phyloP scores from a whole-genome alignment of 2,113 vertebrate genomes.

The Mandrillus leucophaeus region DNA sequence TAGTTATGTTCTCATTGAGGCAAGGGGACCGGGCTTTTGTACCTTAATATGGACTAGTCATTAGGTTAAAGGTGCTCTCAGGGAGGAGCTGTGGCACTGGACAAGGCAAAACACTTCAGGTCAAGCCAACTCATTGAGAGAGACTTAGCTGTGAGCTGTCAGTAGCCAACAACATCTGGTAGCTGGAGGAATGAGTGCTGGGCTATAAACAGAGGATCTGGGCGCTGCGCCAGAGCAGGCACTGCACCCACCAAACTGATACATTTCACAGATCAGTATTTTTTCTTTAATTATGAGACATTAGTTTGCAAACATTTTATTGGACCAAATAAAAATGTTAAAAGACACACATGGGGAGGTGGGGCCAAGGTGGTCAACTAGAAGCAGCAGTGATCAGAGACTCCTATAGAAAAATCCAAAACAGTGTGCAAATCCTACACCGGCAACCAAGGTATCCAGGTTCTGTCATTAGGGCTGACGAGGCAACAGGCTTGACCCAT shows the following conservation, averaged over 20 bases:
- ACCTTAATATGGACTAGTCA: neutral
- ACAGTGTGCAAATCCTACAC: no score
- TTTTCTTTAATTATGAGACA: neutral
- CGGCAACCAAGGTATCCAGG: no score
- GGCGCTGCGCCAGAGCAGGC: neutral
- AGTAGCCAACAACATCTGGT: neutral
- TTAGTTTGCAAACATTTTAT: neutral
- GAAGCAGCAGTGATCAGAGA: no score
- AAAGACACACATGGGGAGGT: neutral
- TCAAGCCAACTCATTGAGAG: neutral
- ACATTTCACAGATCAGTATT: neutral
- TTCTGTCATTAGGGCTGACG: no score
- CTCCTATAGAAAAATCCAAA: no score
- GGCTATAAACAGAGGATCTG: neutral
- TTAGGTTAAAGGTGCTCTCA: neutral
- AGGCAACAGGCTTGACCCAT: no score
- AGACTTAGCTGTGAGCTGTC: neutral
- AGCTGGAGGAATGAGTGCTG: neutral
- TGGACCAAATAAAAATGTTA: neutral
- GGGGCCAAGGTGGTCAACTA: no score
- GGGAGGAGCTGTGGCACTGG: neutral
- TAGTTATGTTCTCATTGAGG: neutral
- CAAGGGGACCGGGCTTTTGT: neutral
- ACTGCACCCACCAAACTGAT: neutral
- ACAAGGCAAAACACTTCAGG: neutral